Base-by-base conservation (phyloP, 2,797 vertebrate genomes). In the Parotocinclus haroldoi region DNA sequence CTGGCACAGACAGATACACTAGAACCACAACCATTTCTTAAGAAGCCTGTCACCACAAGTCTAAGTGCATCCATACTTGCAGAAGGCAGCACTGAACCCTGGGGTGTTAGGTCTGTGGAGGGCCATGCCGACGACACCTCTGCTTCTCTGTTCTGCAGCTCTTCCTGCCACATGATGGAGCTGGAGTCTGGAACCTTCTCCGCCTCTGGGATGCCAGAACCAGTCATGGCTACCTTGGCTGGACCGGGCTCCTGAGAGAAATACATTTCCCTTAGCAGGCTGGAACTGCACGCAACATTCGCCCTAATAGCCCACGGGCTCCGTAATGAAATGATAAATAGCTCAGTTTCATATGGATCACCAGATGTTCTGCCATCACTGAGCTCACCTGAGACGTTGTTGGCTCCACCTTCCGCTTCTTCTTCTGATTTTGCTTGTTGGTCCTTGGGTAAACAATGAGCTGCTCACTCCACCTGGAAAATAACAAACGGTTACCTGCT, bases 361-460 rank as follows among this genome's bases (percentile, higher is more conserved):
- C 9, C 12, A 7, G 14, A 12, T 45, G 11, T 13, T 50, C 8
- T n/a, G n/a, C n/a, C n/a, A n/a, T n/a, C n/a, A n/a, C n/a, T n/a
- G n/a, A 16, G n/a, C 38, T 52, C 42, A 92, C 91, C 88, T 91
- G 90, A 39, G 88, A 89, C 14, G 90, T 92, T 0, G 91, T 77
- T 0, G 89, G 89, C 76, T 92, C 91, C 73, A 92, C 91, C 54
- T 92, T 92, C 7, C 91, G 89, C 57, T 92, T 92, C 81, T 92
- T 92, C 83, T 92, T 92, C 82, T 91, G 91, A 82, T 92, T 92
- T 72, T 92, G 91, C 77, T 92, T 92, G 83, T 92, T 92, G 65
- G 91, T 92, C 58, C 84, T 83, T 10, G 91, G 91, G 70, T 92
- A 92, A 0, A 92, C 84, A 45, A 88, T 81, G 65, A 92, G 80